These are phyloP conservation scores for Nerophis lumbriciformis DNA, from an alignment of 2,113 vertebrate genomes.

Conservation along the genomic window DNA sequence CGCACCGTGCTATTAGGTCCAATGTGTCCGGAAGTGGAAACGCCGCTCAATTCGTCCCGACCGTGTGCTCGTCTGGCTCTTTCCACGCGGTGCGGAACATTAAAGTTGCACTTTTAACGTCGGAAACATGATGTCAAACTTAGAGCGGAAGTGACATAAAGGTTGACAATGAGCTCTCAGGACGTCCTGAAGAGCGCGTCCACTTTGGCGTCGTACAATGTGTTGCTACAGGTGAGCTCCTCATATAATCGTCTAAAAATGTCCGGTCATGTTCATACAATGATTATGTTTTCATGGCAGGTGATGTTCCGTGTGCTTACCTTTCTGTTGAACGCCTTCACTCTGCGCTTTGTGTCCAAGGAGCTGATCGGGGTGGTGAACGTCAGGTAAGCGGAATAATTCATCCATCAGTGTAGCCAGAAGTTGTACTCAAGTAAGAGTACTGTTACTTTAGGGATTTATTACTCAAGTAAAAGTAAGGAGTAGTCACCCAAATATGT, in stretches of 20 bases:
- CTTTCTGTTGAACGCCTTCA: constrained; percentile 90
- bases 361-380: constrained; percentile 90
- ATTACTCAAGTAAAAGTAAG: no score
- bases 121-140: not conserved
- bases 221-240: constrained; percentile 67
- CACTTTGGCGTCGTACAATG: constrained; percentile 70
- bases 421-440: no score
- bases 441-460: no score
- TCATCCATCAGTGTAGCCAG: not conserved
- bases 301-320: constrained; percentile 86
- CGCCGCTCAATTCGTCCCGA: not conserved
- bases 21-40: constrained; percentile 59
- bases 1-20: constrained; percentile 5
- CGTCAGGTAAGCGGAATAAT: constrained; percentile 76
- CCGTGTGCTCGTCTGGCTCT: not conserved
- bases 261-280: no score
- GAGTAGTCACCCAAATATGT: no score
- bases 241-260: not conserved
- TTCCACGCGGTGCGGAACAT: not conserved
- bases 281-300: constrained; percentile 51
- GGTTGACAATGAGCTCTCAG: constrained; percentile 64
- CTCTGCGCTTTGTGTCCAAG: constrained; percentile 88
- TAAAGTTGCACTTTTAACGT: not conserved
- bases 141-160: not conserved
- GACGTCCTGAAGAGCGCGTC: constrained; percentile 66